Conservation (phyloP, 2,797 vertebrate genomes). For the Myotis myotis region DNA sequence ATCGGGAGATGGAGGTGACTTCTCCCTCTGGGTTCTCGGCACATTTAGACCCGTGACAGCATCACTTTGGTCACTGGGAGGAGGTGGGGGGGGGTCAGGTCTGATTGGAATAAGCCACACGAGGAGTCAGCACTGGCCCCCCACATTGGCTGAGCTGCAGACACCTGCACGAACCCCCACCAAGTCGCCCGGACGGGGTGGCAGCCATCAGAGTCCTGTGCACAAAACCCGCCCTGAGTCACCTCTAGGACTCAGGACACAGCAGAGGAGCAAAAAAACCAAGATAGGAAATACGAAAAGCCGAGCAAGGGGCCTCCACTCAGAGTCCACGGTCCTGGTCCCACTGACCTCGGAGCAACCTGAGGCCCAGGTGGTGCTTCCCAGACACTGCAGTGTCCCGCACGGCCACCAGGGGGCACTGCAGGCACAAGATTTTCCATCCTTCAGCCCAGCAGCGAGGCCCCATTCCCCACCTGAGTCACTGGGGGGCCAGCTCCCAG, state of each 20-base stretch:
- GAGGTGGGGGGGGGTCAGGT: too few species aligned
- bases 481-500: not conserved
- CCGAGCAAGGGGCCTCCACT: not conserved
- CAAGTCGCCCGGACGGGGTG: not conserved
- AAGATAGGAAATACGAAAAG: not conserved
- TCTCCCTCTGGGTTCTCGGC: not conserved
- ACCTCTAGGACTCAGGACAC: not conserved
- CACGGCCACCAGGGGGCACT: slow-evolving; percentile 56
- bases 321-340: not conserved
- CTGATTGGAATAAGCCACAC: not conserved
- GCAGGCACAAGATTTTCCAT: not conserved
- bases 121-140: not conserved
- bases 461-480: not conserved
- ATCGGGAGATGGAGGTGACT: not conserved
- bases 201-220: not conserved
- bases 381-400: not conserved
- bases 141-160: not conserved
- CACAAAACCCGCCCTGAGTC: not conserved
- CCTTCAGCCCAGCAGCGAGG: not conserved
- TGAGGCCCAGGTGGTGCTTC: not conserved
- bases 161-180: not conserved
- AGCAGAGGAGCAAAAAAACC: not conserved
- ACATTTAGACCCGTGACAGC: too few species aligned
- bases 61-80: not conserved
- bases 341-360: not conserved